A percentile compares a stretch with the other conserved stretches of the same genome.
These are phyloP conservation scores for Pluvianellus socialis DNA, from an alignment of 2,113 vertebrate species.

Conservation along the genomic window DNA sequence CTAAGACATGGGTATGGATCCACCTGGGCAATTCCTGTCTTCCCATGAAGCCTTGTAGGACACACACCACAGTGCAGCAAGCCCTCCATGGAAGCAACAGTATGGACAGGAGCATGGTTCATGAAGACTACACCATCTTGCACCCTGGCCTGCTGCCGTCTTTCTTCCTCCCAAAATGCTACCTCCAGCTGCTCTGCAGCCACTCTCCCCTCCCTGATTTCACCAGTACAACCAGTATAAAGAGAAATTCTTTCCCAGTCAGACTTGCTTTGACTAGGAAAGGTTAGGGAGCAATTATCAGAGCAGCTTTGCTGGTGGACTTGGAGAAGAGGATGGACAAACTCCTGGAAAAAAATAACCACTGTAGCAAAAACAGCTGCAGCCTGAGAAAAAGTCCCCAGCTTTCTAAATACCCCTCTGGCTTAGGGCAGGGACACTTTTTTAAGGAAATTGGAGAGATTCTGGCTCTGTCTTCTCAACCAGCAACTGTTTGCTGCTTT, in stretches of 20 bases:
- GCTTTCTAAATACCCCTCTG: neutral
- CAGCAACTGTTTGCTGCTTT: neutral
- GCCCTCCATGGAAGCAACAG: neutral
- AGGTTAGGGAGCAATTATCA: neutral
- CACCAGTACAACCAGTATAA: neutral
- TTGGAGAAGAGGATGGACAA: neutral
- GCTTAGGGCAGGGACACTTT: neutral
- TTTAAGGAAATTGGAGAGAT: neutral
- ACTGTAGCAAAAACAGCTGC: neutral
- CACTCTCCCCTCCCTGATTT: neutral
- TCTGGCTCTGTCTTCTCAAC: neutral
- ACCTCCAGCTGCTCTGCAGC: neutral
- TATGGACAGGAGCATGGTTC: neutral
- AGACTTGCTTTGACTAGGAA: neutral
- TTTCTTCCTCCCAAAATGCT: neutral
- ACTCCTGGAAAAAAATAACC: neutral
- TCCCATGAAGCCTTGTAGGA: neutral
- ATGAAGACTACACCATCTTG: neutral
- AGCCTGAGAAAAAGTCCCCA: neutral
- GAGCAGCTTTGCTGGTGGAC: neutral
- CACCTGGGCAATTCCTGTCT: neutral
- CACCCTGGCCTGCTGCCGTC: neutral
- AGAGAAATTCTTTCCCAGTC: neutral
- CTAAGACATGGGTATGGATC: accelerated
- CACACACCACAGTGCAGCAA: accelerated